Evolutionary conservation across 2,888 invertebrate genomes (phyloP), one percentile per base, ranked within the genome.

Genomic region (Schizotus pectinicornis): DNA sequence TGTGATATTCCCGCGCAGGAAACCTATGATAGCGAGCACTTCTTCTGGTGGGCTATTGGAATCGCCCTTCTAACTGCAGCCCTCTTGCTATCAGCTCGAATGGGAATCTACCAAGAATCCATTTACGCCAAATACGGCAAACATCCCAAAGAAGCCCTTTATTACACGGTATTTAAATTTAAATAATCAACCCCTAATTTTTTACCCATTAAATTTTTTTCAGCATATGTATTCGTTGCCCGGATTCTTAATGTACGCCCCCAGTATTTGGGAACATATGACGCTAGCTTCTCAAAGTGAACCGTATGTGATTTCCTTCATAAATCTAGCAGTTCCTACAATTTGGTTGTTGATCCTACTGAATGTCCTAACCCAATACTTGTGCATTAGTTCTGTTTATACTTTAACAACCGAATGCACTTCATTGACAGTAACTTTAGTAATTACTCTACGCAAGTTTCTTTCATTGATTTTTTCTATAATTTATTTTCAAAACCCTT

Each of bases 371-470:
- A 94, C 96, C 0, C 97, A 98, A 85, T 98, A 88, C 74, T 75
- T 97, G 59, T 99, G 98, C 77, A 98, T 98, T 61, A 91, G 94
- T 76, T 92, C 95, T 6, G 98, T 99, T 1, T 99, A 96, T 74
- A 87, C 92, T 31, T 81, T 98, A 73, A 98, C 97, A 1, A 92
- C 98, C 0, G 95, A 96, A 79, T 96, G 95, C 75, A 86, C 94
- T 0, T 96, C 98, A 0, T 80, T 99, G 39, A 95, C 95, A 0
- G 97, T 99, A 1, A 98, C 98, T 0, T 82, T 99, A 67, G 95
- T 99, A 0, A 91, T 99, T 31, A 99, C 99, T 0, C 80, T 98
- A 51, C 84, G 99, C 46, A 99, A 99, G 81, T 99, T 99, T 76
- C 85, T 94, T 32, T 97, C 97, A 0, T 82, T 99, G 34, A 79